These are phyloP conservation scores for Riparia riparia DNA, from an alignment of 2,113 vertebrate species.

Conservation along the genomic window DNA sequence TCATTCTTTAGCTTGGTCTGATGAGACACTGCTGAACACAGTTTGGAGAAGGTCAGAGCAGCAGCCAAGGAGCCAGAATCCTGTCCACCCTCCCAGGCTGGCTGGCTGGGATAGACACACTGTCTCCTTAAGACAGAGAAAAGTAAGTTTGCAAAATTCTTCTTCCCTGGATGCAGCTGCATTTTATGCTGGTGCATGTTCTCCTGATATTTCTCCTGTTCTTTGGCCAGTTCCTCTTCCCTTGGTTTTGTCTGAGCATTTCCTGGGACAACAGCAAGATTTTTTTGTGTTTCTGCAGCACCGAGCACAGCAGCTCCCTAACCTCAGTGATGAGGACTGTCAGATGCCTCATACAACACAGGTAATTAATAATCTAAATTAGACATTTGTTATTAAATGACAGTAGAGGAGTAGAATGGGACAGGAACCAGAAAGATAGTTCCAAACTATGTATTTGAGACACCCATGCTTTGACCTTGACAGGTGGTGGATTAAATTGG, in stretches of 20 bases:
- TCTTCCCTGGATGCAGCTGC: neutral
- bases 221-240: neutral
- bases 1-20: neutral
- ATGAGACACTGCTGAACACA: neutral
- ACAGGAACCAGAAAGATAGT: neutral
- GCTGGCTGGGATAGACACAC: neutral
- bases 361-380: neutral
- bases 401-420: neutral
- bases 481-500: neutral
- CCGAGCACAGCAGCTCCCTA: neutral
- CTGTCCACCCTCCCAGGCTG: neutral
- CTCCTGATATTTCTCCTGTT: neutral
- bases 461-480: neutral
- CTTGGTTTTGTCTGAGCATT: neutral
- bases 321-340: neutral
- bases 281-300: neutral
- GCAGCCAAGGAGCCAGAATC: neutral
- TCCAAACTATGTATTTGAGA: neutral
- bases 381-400: neutral
- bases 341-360: neutral
- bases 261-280: neutral
- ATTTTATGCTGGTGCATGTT: neutral
- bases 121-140: neutral
- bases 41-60: neutral
- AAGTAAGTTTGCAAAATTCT: neutral